These are phyloP conservation scores for Tichodroma muraria DNA, from an alignment of 2,113 vertebrate species.

Conservation along the genomic window DNA sequence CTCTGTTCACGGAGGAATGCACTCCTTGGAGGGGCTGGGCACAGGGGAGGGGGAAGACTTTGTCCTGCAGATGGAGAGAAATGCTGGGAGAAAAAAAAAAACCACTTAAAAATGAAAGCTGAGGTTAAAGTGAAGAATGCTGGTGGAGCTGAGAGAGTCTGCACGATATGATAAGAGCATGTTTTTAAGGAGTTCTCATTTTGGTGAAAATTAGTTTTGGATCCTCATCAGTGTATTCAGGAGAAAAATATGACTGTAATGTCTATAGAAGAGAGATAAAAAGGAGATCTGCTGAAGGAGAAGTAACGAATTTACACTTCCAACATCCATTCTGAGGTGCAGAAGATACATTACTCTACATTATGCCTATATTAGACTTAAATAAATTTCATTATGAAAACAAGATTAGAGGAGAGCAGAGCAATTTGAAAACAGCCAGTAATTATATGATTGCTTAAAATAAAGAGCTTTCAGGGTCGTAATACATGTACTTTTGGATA, in stretches of 20 bases:
- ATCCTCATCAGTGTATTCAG: constrained; percentile 59
- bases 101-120: background rate
- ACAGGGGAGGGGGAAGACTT: background rate
- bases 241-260: constrained; percentile 50
- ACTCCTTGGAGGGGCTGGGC: background rate
- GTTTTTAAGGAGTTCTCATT: constrained; percentile 53
- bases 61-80: background rate
- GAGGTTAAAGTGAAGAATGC: background rate
- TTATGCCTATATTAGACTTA: constrained; percentile 67
- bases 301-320: constrained; percentile 66
- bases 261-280: constrained; percentile 59
- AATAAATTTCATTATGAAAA: constrained; percentile 72
- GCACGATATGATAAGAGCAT: constrained; percentile 2
- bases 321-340: constrained; percentile 51
- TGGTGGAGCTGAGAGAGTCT: background rate
- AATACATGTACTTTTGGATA: constrained; percentile 31
- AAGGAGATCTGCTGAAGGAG: constrained; percentile 48
- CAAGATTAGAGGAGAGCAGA: constrained; percentile 57
- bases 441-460: constrained; percentile 51
- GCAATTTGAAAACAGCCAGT: constrained; percentile 59
- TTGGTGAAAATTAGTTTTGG: constrained; percentile 61
- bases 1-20: fast-evolving
- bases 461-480: constrained; percentile 23
- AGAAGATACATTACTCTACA: constrained; percentile 63
- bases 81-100: background rate